Conservation (phyloP, 2,797 vertebrate species). For the Sebastes hubbsi region DNA sequence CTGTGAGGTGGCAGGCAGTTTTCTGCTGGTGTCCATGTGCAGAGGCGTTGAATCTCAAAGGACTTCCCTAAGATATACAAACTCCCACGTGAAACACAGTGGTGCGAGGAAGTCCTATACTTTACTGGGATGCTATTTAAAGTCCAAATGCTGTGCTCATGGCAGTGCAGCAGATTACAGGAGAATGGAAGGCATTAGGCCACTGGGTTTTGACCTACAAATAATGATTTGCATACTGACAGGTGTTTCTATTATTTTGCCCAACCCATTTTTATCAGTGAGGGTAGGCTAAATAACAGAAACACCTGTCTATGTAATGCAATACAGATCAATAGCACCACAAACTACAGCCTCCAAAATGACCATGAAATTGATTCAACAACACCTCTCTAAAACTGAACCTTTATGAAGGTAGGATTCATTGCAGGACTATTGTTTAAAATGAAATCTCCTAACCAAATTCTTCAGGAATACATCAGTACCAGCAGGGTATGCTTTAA, state of each 20-base stretch:
- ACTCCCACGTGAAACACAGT: constrained; percentile 22
- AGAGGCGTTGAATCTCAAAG: constrained; percentile 14
- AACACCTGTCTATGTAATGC: not conserved
- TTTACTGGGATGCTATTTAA: constrained; percentile 29
- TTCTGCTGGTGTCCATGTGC: constrained; percentile 22
- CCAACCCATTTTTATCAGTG: not conserved
- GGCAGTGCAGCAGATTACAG: constrained; percentile 2
- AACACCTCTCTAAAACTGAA: not conserved
- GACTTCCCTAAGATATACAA: constrained; percentile 46
- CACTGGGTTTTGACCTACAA: not conserved
- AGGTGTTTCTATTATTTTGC: not conserved
- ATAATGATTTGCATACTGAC: not conserved
- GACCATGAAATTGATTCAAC: not conserved
- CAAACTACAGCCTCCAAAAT: not conserved
- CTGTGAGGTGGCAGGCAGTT: constrained; percentile 4
- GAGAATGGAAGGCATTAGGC: not conserved
- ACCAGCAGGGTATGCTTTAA: too few relatives aligned
- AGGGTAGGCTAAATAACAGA: not conserved
- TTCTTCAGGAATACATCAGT: not conserved
- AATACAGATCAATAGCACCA: not conserved
- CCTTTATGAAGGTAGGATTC: not conserved
- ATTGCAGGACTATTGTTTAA: not conserved
- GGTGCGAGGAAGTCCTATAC: constrained; percentile 12
- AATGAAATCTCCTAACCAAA: too few relatives aligned
- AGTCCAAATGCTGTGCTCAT: not conserved